Percentiles rank a stretch among this genome's conserved stretches.
Conservation (phyloP, 2,797 vertebrate species). For the Acipenser oxyrinchus region DNA sequence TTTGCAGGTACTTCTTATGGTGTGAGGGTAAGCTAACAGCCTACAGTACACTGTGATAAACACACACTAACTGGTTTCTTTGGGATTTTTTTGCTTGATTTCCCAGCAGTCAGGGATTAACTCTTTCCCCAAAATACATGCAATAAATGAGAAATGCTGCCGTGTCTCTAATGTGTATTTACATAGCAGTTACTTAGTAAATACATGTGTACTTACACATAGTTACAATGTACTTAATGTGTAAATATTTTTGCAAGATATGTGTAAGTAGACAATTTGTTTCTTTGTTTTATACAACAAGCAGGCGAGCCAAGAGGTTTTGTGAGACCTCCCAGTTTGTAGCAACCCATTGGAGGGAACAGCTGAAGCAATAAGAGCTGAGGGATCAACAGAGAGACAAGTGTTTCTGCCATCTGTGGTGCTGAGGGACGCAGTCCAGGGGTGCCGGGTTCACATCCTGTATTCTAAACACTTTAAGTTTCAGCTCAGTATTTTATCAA, state of each 20-base stretch:
- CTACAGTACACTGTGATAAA: neutral
- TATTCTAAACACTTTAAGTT: constrained; percentile 11
- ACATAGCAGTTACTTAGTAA: too few species aligned
- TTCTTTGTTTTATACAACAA: too few species aligned
- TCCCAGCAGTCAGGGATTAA: too few species aligned
- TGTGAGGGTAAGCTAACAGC: neutral
- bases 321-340: constrained; percentile 14
- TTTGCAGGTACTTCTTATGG: neutral
- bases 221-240: too few species aligned
- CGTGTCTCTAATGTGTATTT: too few species aligned
- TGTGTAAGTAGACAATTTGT: too few species aligned
- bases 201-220: too few species aligned
- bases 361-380: constrained; percentile 17
- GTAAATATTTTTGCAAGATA: too few species aligned
- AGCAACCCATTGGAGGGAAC: constrained; percentile 12
- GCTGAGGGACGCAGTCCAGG: constrained; percentile 13
- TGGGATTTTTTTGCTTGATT: too few species aligned
- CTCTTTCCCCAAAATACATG: too few species aligned
- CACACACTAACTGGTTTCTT: neutral
- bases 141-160: too few species aligned
- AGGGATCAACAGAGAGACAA: constrained; percentile 6
- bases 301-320: constrained; percentile 9
- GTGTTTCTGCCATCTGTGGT: constrained; percentile 19
- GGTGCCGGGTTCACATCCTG: neutral
- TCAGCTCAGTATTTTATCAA: constrained; percentile 16